Evolutionary conservation across 2,113 vertebrate species (phyloP), one percentile per base, ranked within the genome.

Genomic region (Rhea americana): DNA sequence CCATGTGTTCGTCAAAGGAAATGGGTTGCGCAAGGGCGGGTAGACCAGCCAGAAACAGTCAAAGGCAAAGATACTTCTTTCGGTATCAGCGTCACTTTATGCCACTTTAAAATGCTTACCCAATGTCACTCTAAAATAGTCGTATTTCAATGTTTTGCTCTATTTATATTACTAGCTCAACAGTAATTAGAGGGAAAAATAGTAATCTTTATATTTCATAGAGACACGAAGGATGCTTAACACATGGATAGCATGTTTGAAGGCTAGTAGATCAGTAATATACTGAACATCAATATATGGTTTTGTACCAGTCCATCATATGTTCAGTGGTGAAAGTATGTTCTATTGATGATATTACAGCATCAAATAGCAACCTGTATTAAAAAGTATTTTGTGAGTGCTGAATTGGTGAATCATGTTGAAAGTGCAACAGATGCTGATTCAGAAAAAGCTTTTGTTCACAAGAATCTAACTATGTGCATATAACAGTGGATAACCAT

Each of bases 401-500:
- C 17, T 32, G 7, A 62, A 62, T 50, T 58, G 26, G 14, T 43
- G 39, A 78, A 55, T 79, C 4, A 1, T 32, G 43, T 10, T 10
- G 21, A 16, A 81, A 55, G 4, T 63, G 11, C 16, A 43, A 48
- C 5, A 67, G 26, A 53, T n/a, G 30, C 6, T 2, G 4, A 32
- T 13, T 28, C 14, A 48, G 28, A 32, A 70, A 56, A 90, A 53
- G 2, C 8, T 63, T 71, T 65, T 74, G 15, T 86, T 74, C 74
- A 20, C 17, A 19, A 12, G 28, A 75, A 8, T 12, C 68, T n/a
- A 55, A 5, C 7, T n/a, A 25, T 13, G 72, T 7, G 3, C 9
- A 5, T 1, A 7, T 2, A 74, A 28, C 24, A 72, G 7, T 8
- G 48, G 2, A 5, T 35, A 67, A 25, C 1, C 2, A 32, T 13